These are phyloP conservation scores for Pholis gunnellus DNA, from an alignment of 2,113 vertebrate genomes.

Conservation along the genomic window DNA sequence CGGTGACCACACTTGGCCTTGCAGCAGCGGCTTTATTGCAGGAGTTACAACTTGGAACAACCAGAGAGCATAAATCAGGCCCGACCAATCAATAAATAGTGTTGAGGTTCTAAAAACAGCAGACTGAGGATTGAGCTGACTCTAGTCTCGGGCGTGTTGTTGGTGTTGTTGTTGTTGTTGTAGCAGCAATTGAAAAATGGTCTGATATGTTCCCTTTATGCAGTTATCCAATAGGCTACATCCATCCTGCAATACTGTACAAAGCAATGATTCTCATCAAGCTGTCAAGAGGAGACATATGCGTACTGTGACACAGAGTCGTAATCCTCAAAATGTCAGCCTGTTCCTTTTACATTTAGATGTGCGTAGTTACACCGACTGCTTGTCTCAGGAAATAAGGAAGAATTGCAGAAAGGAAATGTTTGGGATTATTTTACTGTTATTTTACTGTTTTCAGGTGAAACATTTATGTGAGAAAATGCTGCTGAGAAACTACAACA, in stretches of 20 bases:
- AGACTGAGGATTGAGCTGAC: constrained; percentile 44
- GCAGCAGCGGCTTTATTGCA: constrained; percentile 39
- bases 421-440: not conserved
- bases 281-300: not conserved
- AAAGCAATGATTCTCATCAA: not conserved
- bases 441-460: not conserved
- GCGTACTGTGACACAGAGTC: not conserved
- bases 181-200: constrained; percentile 2
- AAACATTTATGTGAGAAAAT: not conserved
- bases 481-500: not conserved
- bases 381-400: not conserved
- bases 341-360: not conserved
- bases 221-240: not conserved
- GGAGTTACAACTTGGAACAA: constrained; percentile 43
- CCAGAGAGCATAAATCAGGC: constrained; percentile 45
- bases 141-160: constrained; percentile 17
- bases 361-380: not conserved
- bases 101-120: constrained; percentile 46
- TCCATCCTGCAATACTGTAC: not conserved
- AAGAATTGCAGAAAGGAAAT: not conserved
- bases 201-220: constrained; percentile 8
- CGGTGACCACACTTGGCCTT: constrained; percentile 40
- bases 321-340: not conserved
- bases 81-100: constrained; percentile 55
- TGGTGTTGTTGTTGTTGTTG: constrained; percentile 11